Conservation (phyloP, 1,140 invertebrate genomes). For the Gryon sp. region DNA sequence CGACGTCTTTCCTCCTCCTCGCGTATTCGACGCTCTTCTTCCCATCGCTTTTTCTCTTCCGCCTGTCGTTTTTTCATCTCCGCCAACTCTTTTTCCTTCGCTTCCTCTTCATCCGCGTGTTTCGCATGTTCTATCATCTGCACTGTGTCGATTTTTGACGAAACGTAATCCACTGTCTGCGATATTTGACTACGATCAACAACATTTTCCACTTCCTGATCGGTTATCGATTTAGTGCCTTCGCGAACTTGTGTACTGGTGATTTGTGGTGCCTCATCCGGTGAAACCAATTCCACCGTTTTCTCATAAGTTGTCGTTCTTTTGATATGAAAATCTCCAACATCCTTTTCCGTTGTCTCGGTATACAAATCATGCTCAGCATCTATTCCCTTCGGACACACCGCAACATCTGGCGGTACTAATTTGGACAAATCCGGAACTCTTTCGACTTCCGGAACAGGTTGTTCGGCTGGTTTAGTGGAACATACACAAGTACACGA, state of each 20-base stretch:
- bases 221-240: slow-evolving; percentile 50
- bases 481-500: slow-evolving; percentile 49
- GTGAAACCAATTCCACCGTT: slow-evolving; percentile 70
- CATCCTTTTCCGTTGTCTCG: slow-evolving; percentile 74
- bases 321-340: slow-evolving; percentile 74
- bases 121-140: slow-evolving; percentile 72
- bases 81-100: slow-evolving; percentile 64
- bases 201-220: slow-evolving; percentile 66
- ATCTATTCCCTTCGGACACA: slow-evolving; percentile 70
- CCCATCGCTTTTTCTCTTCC: slow-evolving; percentile 63
- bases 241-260: slow-evolving; percentile 35
- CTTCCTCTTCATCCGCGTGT: slow-evolving; percentile 69
- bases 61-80: slow-evolving; percentile 67
- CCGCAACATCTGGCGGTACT: slow-evolving; percentile 68
- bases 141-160: slow-evolving; percentile 71
- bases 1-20: slow-evolving; percentile 63
- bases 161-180: slow-evolving; percentile 68
- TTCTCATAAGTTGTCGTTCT: slow-evolving; percentile 76
- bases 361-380: slow-evolving; percentile 75
- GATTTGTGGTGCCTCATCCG: slow-evolving; percentile 58
- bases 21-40: slow-evolving; percentile 64
- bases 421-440: slow-evolving; percentile 68
- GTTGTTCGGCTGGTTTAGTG: slow-evolving; percentile 45
- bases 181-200: slow-evolving; percentile 59
- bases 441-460: slow-evolving; percentile 56